These are phyloP conservation scores for Acanthaster planci DNA, from an alignment of 35 echinoderm and acorn worm species.

Conservation along the genomic window DNA sequence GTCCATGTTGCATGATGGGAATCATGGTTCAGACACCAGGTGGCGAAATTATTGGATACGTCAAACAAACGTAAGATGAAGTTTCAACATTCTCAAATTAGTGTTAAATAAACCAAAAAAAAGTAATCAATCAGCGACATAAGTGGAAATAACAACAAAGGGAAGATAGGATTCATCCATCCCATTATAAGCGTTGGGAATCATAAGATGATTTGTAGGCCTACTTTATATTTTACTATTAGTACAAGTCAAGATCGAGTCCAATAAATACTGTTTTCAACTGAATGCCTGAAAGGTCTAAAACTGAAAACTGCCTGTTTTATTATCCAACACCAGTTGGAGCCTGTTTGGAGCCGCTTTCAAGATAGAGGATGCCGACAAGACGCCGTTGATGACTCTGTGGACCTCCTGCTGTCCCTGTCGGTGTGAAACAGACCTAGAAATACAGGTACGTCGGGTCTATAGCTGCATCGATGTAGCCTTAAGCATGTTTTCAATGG, in stretches of 20 bases:
- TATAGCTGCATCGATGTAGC: too few species aligned
- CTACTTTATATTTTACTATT: too few species aligned
- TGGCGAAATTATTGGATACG: slow-evolving; percentile 67
- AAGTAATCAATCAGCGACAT: background rate
- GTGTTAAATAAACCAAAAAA: background rate
- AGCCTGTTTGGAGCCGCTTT: slow-evolving; percentile 48
- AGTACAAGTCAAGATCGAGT: too few species aligned
- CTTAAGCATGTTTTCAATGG: too few species aligned
- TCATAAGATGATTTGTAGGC: too few species aligned
- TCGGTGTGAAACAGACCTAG: slow-evolving; percentile 45
- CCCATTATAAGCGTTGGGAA: too few species aligned
- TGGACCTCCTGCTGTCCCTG: slow-evolving; percentile 56
- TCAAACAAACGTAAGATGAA: slow-evolving; percentile 69
- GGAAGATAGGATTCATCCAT: too few species aligned
- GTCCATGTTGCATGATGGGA: slow-evolving; percentile 57
- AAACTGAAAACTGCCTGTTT: too few species aligned
- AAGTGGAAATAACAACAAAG: too few species aligned
- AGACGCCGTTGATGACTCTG: slow-evolving; percentile 23
- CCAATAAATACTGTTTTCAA: too few species aligned
- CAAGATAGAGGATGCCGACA: slow-evolving; percentile 11
- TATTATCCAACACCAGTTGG: slow-evolving; percentile 28
- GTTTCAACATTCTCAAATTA: background rate
- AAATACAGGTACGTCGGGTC: slow-evolving; percentile 29
- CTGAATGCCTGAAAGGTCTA: too few species aligned
- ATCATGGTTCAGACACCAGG: slow-evolving; percentile 61